Evolutionary conservation across 2,888 invertebrate genomes (phyloP).

Genomic region (Chymomyza fuscimana): DNA sequence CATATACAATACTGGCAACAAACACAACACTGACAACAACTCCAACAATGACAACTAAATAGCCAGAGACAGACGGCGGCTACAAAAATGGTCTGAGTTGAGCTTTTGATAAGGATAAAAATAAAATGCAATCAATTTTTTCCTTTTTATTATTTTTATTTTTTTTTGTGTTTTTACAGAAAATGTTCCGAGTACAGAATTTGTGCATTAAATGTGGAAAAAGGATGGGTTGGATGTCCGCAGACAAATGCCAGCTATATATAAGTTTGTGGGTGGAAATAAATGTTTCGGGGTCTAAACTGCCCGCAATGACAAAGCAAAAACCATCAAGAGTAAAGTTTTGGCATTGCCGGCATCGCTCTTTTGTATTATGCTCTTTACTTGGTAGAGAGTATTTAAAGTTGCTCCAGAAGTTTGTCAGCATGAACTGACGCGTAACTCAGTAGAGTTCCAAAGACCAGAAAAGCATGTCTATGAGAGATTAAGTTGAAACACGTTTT

Average conservation of each 20-base stretch:
- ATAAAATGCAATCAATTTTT: constrained; percentile 58
- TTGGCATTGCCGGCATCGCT: background rate
- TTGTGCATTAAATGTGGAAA: constrained; percentile 36
- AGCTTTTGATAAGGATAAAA: constrained; percentile 57
- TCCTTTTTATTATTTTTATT: constrained; percentile 9
- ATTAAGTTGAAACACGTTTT: too few species aligned
- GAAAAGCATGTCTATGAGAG: too few species aligned
- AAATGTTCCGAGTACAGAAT: constrained; percentile 19
- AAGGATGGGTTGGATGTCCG: constrained; percentile 13
- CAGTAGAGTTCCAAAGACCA: too few species aligned
- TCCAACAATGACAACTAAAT: constrained; percentile 25
- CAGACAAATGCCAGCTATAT: background rate
- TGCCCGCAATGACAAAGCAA: constrained; percentile 38
- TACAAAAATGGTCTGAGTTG: constrained; percentile 25
- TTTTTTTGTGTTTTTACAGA: background rate
- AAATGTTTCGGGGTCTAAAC: background rate
- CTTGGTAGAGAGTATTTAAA: background rate
- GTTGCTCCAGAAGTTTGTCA: background rate
- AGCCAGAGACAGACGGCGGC: constrained; percentile 12
- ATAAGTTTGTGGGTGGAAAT: background rate
- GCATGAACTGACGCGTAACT: too few species aligned
- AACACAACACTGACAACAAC: constrained; percentile 13
- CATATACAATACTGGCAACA: constrained; percentile 3
- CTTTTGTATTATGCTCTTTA: background rate
- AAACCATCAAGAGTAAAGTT: constrained; percentile 42